phyloP scores from a whole-genome alignment of 2,888 invertebrate genomes.

The Lasioglossum pauxillum region DNA sequence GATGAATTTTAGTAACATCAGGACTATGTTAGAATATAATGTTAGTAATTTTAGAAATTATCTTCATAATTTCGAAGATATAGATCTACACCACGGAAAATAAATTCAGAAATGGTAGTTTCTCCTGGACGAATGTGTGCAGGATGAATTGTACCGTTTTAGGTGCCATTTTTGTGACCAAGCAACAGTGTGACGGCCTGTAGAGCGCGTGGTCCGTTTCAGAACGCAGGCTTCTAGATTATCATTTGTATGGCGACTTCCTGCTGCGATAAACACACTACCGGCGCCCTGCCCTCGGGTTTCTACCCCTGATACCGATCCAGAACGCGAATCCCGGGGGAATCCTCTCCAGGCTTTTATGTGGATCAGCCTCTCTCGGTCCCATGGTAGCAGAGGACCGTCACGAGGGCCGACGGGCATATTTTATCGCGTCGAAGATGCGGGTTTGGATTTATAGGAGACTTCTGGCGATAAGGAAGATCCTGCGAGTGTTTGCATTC shows the following conservation, averaged over 20 bases:
- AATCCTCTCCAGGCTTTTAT: conserved; percentile 29
- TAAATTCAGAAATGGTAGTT: background rate
- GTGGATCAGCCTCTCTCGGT: conserved; percentile 40
- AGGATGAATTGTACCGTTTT: background rate
- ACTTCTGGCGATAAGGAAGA: conserved; percentile 38
- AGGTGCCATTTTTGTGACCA: background rate
- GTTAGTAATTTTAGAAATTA: background rate
- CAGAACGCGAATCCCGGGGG: conserved; percentile 32
- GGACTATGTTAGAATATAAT: no score
- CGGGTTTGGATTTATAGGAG: conserved; percentile 58
- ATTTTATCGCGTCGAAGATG: conserved; percentile 48
- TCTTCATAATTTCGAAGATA: background rate
- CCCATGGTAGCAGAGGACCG: conserved; percentile 6
- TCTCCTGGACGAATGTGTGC: background rate
- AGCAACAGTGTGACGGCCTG: background rate
- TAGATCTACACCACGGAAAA: background rate
- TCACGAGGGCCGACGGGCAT: conserved; percentile 25
- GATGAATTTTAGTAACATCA: no score
- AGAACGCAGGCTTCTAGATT: conserved; percentile 55
- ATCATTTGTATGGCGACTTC: conserved; percentile 73
- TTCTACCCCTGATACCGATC: conserved; percentile 56
- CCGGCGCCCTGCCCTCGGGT: conserved; percentile 59
- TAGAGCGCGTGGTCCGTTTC: conserved; percentile 30
- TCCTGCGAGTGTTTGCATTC: conserved; percentile 30
- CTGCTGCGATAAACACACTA: conserved; percentile 73